Conservation (phyloP, 53 echinoderm and acorn worm species). For the Stichopus horrens region DNA sequence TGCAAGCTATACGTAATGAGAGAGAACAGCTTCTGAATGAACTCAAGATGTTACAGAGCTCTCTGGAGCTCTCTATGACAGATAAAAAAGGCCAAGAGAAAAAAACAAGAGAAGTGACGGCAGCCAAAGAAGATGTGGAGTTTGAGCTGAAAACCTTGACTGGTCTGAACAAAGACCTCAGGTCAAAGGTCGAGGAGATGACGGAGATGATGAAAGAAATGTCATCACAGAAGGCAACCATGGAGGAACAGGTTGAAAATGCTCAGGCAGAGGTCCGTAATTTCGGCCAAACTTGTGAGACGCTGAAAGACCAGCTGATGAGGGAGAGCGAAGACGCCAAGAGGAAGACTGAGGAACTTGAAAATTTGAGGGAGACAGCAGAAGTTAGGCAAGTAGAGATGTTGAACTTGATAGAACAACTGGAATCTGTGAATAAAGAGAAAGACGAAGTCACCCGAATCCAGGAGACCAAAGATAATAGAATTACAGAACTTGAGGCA, state of each 20-base stretch:
- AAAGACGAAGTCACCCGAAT: conserved; percentile 14
- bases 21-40: conserved; percentile 42
- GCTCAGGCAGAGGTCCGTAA: conserved; percentile 48
- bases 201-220: conserved; percentile 45
- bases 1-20: conserved; percentile 48
- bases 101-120: conserved; percentile 24
- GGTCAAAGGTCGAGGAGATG: conserved; percentile 46
- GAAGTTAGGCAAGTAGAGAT: conserved; percentile 50
- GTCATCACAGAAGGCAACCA: conserved; percentile 48
- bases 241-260: conserved; percentile 49
- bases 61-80: conserved; percentile 38
- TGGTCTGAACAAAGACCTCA: conserved; percentile 4
- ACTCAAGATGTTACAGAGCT: conserved; percentile 27
- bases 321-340: neutral
- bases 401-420: conserved; percentile 41
- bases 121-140: neutral
- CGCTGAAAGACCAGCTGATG: conserved; percentile 1
- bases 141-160: conserved; percentile 11
- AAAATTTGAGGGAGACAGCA: conserved; percentile 42
- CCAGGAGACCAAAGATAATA: conserved; percentile 31
- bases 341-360: conserved; percentile 49
- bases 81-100: conserved; percentile 46
- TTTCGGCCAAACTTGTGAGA: conserved; percentile 19
- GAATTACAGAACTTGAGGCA: conserved; percentile 11
- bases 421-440: conserved; percentile 53